Conservation (phyloP, 2,797 vertebrate genomes). For the Lateolabrax maculatus region DNA sequence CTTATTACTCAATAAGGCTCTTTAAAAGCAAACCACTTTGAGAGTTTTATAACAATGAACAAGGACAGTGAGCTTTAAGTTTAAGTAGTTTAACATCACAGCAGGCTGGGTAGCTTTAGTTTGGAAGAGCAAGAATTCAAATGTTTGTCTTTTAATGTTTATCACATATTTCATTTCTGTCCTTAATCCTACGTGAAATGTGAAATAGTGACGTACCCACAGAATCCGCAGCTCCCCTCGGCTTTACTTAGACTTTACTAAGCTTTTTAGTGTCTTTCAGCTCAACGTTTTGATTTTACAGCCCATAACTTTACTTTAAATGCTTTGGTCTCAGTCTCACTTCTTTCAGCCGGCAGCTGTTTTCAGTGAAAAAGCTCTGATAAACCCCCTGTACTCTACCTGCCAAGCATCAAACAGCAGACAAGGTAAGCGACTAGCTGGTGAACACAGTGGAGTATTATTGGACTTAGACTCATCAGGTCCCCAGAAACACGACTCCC, state of each 20-base stretch:
- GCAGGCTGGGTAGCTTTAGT: not conserved
- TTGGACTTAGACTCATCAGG: not conserved
- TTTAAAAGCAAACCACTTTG: constrained; percentile 35
- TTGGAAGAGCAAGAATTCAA: not conserved
- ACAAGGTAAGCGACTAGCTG: not conserved
- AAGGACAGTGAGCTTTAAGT: not conserved
- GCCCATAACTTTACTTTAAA: not conserved
- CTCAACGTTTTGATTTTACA: not conserved
- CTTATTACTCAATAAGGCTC: constrained; percentile 17
- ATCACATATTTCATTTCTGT: not conserved
- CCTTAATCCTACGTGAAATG: not conserved
- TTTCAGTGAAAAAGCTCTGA: not conserved
- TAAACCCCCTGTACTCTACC: not conserved
- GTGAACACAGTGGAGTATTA: not conserved
- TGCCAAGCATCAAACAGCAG: not conserved
- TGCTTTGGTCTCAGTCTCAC: not conserved
- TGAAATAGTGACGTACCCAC: not conserved
- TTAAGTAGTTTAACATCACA: constrained; percentile 4
- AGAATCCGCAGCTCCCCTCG: not conserved
- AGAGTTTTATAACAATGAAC: constrained; percentile 6
- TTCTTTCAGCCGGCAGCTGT: not conserved
- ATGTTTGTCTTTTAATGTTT: not conserved
- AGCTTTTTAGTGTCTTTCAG: not conserved
- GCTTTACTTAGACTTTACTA: not conserved
- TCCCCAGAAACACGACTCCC: not conserved